Conservation (phyloP, 92 coral and sea anemone genomes). For the Porites evermanni region DNA sequence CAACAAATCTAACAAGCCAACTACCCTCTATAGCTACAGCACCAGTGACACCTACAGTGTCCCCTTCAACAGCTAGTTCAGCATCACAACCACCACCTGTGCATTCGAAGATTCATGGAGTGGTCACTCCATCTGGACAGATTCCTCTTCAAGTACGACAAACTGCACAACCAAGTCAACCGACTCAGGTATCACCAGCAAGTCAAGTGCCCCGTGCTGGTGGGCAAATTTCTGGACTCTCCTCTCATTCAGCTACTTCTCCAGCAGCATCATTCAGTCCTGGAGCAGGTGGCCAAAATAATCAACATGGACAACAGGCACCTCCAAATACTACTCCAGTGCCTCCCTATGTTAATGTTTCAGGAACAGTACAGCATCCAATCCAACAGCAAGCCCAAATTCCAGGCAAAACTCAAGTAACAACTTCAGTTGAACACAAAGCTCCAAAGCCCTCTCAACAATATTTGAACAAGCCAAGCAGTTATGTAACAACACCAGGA, state of each 20-base stretch:
- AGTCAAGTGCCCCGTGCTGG: constrained; percentile 23
- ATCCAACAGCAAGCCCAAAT: constrained; percentile 11
- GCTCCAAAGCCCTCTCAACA: constrained; percentile 1
- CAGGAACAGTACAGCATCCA: not conserved
- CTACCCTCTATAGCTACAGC: not conserved
- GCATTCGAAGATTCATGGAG: not conserved
- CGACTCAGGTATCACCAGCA: constrained; percentile 1
- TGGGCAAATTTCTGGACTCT: constrained; percentile 4
- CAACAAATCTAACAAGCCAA: not conserved
- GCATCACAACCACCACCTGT: not conserved
- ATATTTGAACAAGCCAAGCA: not conserved
- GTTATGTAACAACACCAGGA: constrained; percentile 25
- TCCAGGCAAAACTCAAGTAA: not conserved
- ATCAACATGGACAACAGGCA: constrained; percentile 11
- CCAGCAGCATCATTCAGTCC: constrained; percentile 18
- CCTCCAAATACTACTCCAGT: constrained; percentile 13
- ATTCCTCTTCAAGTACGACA: constrained; percentile 8
- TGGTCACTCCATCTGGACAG: constrained; percentile 8
- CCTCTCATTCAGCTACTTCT: not conserved
- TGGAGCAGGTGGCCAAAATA: constrained; percentile 22
- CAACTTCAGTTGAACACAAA: not conserved
- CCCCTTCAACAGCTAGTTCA: constrained; percentile 2
- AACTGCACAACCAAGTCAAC: constrained; percentile 4
- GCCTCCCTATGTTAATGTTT: constrained; percentile 18
- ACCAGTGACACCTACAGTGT: constrained; percentile 4